A percentile compares a stretch with the other conserved stretches of the same genome.
Evolutionary conservation across 1,140 invertebrate species (phyloP).

Genomic region (Atopsyche davidsoni): DNA sequence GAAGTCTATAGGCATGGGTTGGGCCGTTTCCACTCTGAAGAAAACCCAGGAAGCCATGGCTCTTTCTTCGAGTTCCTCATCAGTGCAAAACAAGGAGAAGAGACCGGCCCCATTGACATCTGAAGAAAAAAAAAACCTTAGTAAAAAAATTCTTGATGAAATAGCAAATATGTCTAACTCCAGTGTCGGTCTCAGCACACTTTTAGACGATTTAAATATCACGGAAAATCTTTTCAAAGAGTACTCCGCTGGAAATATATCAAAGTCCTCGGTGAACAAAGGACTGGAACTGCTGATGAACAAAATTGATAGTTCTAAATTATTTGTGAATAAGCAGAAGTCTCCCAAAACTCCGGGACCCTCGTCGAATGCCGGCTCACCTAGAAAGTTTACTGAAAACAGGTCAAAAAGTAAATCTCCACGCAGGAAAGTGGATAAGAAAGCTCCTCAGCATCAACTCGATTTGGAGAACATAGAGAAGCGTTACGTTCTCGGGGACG

Average conservation of each 20-base stretch:
- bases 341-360: too few species aligned
- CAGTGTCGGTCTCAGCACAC: conserved; percentile 26
- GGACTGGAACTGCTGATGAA: conserved; percentile 10
- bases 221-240: conserved; percentile 34
- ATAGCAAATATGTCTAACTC: conserved; percentile 28
- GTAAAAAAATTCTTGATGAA: conserved; percentile 5
- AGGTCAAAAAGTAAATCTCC: conserved; percentile 33
- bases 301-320: conserved; percentile 12
- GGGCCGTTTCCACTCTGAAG: conserved; percentile 59
- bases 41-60: conserved; percentile 60
- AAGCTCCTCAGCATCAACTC: background rate
- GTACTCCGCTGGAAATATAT: conserved; percentile 11
- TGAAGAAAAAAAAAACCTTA: conserved; percentile 23
- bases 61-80: conserved; percentile 55
- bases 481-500: too few species aligned
- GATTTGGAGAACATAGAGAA: background rate
- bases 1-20: conserved; percentile 55
- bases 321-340: too few species aligned
- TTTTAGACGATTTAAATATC: conserved; percentile 33
- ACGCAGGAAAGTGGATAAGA: conserved; percentile 42
- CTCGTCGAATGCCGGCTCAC: background rate
- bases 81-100: conserved; percentile 37
- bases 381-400: background rate
- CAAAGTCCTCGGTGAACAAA: conserved; percentile 9
- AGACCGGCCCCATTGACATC: conserved; percentile 32